Evolutionary conservation across 2,797 vertebrate species (phyloP), one percentile per base, ranked within the genome.

Genomic region (Pelochelys cantorii): DNA sequence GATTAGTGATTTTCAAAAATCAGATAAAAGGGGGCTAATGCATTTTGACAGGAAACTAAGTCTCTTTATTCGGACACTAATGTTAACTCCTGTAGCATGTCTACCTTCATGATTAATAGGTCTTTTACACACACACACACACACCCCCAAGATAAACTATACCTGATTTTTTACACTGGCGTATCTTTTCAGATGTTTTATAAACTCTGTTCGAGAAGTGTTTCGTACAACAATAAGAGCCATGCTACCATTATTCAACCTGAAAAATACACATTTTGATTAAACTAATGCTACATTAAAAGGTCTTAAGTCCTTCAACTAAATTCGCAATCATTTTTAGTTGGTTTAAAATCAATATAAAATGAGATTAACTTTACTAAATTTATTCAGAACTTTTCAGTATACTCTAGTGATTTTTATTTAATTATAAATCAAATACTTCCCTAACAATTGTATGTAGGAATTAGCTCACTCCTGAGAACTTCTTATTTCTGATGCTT

Each of bases 181-280:
- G 4, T 99, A 99, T 98, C 98, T 98, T 98, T 99, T 99, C 97
- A 99, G 98, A 92, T 99, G 99, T 96, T 98, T 99, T 98, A 99
- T 97, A 97, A 99, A 99, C 95, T 99, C 99, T 90, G 98, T 97
- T 94, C 98, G 98, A 97, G 99, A 99, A 75, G 99, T 98, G 95
- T 99, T 99, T 90, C 97, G 97, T 53, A 98, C 99, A 68, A 98
- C 94, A 79, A 98, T 99, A 96, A 99, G 98, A 3, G 98, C 98
- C 94, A 99, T 99, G 79, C 98, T 99, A 96, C 99, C 99, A 90
- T 99, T 99, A 95, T 99, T 98, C 97, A 99, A 97, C 87, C 99
- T 99, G 97, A 92, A 97, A 97, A 97, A 85, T 68, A 94, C 88
- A 96, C 15, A 42, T 77, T 77, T 77, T 52, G 25, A 77, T 77